phyloP scores from a whole-genome alignment of 2,888 invertebrate species.

The Hirtodrosophila histrioides region DNA sequence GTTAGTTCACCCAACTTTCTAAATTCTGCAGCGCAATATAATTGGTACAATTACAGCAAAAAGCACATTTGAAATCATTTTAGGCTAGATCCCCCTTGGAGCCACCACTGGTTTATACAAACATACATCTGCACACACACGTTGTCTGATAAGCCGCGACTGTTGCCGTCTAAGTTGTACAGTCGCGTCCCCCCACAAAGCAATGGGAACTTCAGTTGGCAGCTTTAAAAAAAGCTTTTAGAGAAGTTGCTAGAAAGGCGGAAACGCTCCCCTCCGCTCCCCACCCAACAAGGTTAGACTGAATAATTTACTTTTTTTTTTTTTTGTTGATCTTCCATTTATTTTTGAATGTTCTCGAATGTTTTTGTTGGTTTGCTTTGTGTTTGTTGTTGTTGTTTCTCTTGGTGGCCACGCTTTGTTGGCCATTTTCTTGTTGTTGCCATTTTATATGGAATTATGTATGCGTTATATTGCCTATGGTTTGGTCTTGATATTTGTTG shows the following conservation, averaged over 20 bases:
- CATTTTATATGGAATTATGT: conserved; percentile 24
- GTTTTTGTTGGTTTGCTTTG: too few species aligned
- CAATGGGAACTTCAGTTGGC: neutral
- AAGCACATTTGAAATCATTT: too few species aligned
- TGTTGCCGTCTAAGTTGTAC: conserved; percentile 34
- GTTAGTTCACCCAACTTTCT: too few species aligned
- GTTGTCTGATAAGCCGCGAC: conserved; percentile 25
- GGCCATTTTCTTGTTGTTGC: conserved; percentile 28
- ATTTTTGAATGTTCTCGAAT: conserved; percentile 75
- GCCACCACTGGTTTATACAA: too few species aligned
- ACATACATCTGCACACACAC: neutral
- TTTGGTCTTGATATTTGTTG: conserved; percentile 20
- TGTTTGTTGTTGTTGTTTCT: conserved; percentile 43
- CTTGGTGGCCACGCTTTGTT: conserved; percentile 30
- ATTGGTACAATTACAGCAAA: too few species aligned
- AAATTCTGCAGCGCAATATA: too few species aligned
- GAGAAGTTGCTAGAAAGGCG: conserved; percentile 36
- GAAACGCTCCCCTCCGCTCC: neutral
- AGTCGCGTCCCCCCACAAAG: conserved; percentile 38
- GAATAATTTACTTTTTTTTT: conserved; percentile 33
- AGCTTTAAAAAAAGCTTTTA: conserved; percentile 15
- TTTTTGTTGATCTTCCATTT: conserved; percentile 64
- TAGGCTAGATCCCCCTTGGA: too few species aligned
- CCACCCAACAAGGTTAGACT: conserved; percentile 17
- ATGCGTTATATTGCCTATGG: conserved; percentile 26